Percentiles rank a stretch among this genome's conserved stretches.
Evolutionary conservation across 2,888 invertebrate species (phyloP).

Genomic region (Zeuzera pyrina): DNA sequence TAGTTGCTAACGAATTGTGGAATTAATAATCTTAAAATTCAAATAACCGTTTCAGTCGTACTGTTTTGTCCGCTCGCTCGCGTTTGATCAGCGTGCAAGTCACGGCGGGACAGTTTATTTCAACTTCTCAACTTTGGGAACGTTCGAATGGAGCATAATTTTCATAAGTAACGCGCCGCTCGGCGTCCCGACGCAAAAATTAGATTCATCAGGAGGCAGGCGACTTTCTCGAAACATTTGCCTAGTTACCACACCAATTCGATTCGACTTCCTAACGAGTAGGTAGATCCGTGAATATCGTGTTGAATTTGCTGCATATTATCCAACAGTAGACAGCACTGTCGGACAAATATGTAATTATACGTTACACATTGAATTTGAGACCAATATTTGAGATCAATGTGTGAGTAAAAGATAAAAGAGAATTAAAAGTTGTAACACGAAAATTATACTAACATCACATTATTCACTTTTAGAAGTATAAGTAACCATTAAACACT

Average conservation of each 20-base stretch:
- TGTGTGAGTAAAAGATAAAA: too few species aligned
- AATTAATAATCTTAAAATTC: too few species aligned
- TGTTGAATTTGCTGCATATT: constrained; percentile 35
- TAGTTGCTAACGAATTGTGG: too few species aligned
- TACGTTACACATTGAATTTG: too few species aligned
- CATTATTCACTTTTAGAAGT: constrained; percentile 29
- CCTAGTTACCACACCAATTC: constrained; percentile 47
- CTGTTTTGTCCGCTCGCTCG: background rate
- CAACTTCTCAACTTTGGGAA: constrained; percentile 60
- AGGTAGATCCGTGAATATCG: constrained; percentile 53
- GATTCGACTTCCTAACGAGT: constrained; percentile 50
- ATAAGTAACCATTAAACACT: constrained; percentile 43
- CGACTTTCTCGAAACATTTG: constrained; percentile 49
- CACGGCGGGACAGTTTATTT: constrained; percentile 68
- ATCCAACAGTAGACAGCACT: too few species aligned
- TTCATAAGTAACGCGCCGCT: constrained; percentile 61
- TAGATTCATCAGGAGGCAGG: constrained; percentile 60
- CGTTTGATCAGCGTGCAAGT: constrained; percentile 49
- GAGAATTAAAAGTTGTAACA: constrained; percentile 22
- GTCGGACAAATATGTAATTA: too few species aligned
- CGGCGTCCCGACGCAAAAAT: constrained; percentile 53
- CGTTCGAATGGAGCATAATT: constrained; percentile 68
- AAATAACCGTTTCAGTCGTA: background rate
- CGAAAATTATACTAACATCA: constrained; percentile 36
- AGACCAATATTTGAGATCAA: too few species aligned